Evolutionary conservation across 2,888 invertebrate genomes (phyloP), one percentile per base, ranked within the genome.

Genomic region (Drosophila monieri): DNA sequence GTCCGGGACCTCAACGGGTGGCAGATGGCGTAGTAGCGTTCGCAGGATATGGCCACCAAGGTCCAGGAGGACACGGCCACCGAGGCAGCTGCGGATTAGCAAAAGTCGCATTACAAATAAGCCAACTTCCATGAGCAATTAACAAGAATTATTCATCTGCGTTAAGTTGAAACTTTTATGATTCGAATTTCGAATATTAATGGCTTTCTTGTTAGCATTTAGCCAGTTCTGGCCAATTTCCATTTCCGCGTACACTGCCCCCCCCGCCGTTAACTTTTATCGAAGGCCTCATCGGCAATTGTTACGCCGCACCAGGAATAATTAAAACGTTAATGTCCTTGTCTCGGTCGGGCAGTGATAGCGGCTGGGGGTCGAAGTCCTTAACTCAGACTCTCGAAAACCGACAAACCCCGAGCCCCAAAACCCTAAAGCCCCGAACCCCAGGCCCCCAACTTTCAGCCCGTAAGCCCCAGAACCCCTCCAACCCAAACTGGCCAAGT

Each of bases 31-130:
- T 95, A 95, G 91, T 95, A 96, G 15, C 96, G 92, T 89, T 96
- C 96, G 77, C 96, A 93, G 14, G 95, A 95, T 71, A 96, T 95
- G 47, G 95, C 95, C 30, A 96, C 96, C 76, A 96, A 88, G 0
- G 96, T 96, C 94, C 96, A 96, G 2, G 95, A 95, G 27, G 94
- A 94, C 4, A 95, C 96, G 2, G 95, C 94, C 37, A 96, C 96
- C 0, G 95, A 95, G 71, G 95, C 94, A 49, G 95, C 96, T 96
- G 92, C 12, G n/a, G 2, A 43, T 12, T 12, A 12, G 4, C 1
- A 23, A 15, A n/a, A 35, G n/a, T 32, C 5, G 27, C 27, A 12
- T 9, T 15, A 32, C 21, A 3, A n/a, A 27, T 23, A 35, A 2
- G 15, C 23, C 12, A 12, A 43, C 21, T 21, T 43, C 39, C 39